These are phyloP conservation scores for Atrichornis clamosus DNA, from an alignment of 2,113 vertebrate genomes.

Conservation along the genomic window DNA sequence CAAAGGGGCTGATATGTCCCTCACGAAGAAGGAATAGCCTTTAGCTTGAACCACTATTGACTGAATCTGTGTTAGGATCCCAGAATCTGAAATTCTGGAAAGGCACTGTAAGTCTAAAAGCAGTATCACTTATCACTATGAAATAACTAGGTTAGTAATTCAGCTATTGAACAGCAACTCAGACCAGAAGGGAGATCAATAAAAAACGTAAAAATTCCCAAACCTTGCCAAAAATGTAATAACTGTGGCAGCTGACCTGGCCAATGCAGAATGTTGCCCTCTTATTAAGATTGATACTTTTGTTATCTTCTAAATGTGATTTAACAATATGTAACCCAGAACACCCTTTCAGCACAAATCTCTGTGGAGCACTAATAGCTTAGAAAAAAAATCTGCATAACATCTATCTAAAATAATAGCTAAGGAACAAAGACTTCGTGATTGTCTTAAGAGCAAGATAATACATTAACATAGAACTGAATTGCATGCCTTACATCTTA, in stretches of 20 bases:
- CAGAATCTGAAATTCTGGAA: background rate
- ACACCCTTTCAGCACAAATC: background rate
- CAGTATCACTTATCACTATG: background rate
- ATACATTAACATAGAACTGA: background rate
- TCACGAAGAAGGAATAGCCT: background rate
- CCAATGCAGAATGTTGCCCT: background rate
- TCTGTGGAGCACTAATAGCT: background rate
- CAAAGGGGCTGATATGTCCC: background rate
- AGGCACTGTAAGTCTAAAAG: background rate
- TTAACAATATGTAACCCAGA: background rate
- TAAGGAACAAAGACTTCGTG: background rate
- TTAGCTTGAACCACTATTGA: background rate
- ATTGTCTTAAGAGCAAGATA: background rate
- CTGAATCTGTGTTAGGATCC: background rate
- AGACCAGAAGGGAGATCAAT: background rate
- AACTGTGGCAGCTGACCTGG: background rate
- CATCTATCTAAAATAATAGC: background rate
- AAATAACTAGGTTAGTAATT: constrained; percentile 8
- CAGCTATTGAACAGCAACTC: background rate
- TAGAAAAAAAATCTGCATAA: background rate
- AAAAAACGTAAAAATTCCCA: constrained; percentile 10
- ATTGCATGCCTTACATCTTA: background rate
- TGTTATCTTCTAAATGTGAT: background rate
- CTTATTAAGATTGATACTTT: background rate
- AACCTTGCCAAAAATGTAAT: constrained; percentile 22